These are phyloP conservation scores for Entomobrya proxima DNA, from an alignment of 2,888 invertebrate genomes.

Conservation along the genomic window DNA sequence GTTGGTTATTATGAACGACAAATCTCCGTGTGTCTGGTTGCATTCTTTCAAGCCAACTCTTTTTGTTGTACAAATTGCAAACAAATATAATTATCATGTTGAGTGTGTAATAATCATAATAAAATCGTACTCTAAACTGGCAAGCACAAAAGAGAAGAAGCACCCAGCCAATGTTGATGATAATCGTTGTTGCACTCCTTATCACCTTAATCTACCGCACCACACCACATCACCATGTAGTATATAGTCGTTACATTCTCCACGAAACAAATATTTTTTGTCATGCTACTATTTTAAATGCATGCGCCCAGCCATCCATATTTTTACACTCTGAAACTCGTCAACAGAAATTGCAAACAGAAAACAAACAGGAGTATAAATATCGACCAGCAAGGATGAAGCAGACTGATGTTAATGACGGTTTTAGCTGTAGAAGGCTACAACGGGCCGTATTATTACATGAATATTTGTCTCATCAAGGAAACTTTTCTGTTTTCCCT, in stretches of 20 bases:
- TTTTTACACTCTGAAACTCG: slow-evolving; percentile 29
- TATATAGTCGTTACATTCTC: not conserved
- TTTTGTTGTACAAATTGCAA: slow-evolving; percentile 34
- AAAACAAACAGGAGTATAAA: slow-evolving; percentile 19
- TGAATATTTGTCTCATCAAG: slow-evolving; percentile 61
- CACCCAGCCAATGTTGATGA: not conserved
- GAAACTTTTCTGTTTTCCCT: slow-evolving; percentile 58
- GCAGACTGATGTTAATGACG: not conserved
- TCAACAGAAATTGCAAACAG: slow-evolving; percentile 57
- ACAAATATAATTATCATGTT: slow-evolving; percentile 43
- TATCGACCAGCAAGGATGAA: not conserved
- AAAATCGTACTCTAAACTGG: not conserved
- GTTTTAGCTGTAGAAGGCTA: slow-evolving; percentile 51
- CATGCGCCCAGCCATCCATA: not conserved
- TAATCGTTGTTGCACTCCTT: not conserved
- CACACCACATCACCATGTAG: too few species aligned
- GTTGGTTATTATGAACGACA: not conserved
- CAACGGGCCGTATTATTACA: not conserved
- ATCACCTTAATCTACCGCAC: slow-evolving; percentile 21
- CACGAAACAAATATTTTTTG: not conserved
- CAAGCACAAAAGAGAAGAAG: not conserved
- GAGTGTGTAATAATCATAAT: slow-evolving; percentile 41
- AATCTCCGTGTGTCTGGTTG: slow-evolving; percentile 7
- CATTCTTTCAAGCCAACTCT: slow-evolving; percentile 26
- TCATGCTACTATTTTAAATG: not conserved